Evolutionary conservation across 2,888 invertebrate genomes (phyloP).

Genomic region (Drosophila recens): DNA sequence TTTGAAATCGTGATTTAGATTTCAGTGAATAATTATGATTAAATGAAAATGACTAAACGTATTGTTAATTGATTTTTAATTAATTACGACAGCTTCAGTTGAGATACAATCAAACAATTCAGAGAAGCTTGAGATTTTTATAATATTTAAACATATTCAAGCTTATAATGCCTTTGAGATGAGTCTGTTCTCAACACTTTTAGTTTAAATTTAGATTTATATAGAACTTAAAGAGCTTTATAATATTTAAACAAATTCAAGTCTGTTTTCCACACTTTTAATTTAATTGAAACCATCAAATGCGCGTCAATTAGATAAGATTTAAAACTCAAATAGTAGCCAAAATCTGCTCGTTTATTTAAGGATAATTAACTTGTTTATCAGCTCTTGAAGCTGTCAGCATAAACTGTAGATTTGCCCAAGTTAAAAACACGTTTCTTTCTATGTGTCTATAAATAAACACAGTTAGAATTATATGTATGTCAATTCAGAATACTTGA

Average conservation of each 20-base stretch:
- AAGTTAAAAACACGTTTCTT: background rate
- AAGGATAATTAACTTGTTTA: slow-evolving; percentile 22
- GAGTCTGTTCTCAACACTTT: slow-evolving; percentile 4
- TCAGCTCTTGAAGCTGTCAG: slow-evolving; percentile 17
- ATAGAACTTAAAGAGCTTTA: slow-evolving; percentile 3
- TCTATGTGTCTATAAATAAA: background rate
- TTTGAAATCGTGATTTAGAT: too few species aligned
- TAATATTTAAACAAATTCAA: background rate
- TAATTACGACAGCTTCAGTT: background rate
- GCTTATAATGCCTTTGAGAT: background rate
- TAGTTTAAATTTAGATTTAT: background rate
- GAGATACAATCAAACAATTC: background rate
- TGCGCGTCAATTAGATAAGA: slow-evolving; percentile 55
- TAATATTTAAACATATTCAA: background rate
- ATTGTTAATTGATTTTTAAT: slow-evolving; percentile 29
- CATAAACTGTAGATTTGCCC: slow-evolving; percentile 9
- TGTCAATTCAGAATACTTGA: background rate
- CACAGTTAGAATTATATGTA: background rate
- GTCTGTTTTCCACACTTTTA: background rate
- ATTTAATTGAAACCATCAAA: slow-evolving; percentile 4
- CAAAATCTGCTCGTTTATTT: slow-evolving; percentile 11
- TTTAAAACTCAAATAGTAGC: slow-evolving; percentile 4
- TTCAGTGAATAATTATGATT: slow-evolving; percentile 10
- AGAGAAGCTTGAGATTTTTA: background rate
- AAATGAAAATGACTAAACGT: slow-evolving; percentile 24